Percentiles rank a stretch among this genome's conserved stretches.
These are phyloP conservation scores for Sitobion miscanthi DNA, from an alignment of 1,140 invertebrate genomes.

Conservation along the genomic window DNA sequence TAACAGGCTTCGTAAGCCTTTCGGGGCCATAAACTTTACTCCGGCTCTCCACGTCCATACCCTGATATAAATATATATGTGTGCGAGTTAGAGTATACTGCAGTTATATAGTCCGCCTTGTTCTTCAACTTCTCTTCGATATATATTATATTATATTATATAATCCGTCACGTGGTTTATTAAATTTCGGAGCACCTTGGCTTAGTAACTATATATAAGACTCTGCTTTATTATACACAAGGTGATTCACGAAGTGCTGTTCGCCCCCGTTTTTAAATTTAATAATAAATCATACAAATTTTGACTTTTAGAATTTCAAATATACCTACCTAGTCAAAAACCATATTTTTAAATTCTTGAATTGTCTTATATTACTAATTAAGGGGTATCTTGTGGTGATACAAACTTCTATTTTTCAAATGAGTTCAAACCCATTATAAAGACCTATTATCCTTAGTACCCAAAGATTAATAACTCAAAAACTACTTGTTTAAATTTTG, in stretches of 20 bases:
- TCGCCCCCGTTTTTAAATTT: neutral
- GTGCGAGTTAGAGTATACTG: neutral
- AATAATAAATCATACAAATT: neutral
- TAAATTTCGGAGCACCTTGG: neutral
- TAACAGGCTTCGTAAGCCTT: conserved; percentile 8
- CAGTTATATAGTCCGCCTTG: neutral
- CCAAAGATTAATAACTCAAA: too few relatives aligned
- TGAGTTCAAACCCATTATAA: neutral
- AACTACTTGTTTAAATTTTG: too few relatives aligned
- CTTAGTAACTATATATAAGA: neutral
- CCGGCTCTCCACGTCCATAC: neutral
- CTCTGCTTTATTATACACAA: too few relatives aligned
- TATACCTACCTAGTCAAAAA: neutral
- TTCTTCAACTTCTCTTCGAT: neutral
- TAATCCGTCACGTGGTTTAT: neutral
- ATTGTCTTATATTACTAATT: neutral
- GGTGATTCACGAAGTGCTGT: neutral
- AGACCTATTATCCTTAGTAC: too few relatives aligned
- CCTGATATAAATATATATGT: neutral
- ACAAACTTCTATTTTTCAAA: neutral
- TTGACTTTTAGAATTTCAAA: neutral
- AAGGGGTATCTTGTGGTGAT: too few relatives aligned
- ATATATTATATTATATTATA: neutral
- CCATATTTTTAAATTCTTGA: neutral
- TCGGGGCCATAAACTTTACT: neutral